Evolutionary conservation across 2,797 vertebrate species (phyloP), one percentile per base, ranked within the genome.

Genomic region (Prionace glauca): DNA sequence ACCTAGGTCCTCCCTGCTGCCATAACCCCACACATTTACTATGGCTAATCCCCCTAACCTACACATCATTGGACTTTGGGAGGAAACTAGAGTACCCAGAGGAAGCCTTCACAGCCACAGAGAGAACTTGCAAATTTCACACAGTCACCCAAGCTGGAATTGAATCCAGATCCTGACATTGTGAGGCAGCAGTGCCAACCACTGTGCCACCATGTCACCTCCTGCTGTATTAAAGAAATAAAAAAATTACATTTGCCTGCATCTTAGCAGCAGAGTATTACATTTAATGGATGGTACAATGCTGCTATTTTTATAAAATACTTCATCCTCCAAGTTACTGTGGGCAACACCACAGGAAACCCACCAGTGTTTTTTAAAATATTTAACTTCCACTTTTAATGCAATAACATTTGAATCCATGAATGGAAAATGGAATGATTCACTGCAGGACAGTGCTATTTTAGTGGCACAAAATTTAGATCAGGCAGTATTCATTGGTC

Each of bases 321-420:
- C 29, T 26, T 26, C 26, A 56, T 87, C 84, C 84, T 36, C 87
- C 26, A 62, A n/a, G 87, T 90, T 90, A 62, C 56, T 62, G 3
- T 90, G 29, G 29, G 29, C 11, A n/a, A 90, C 3, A 32, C 24
- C 26, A 60, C 56, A 65, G 79, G 56, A 90, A 90, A 62, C n/a
- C 86, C 86, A 88, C 50, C 60, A 14, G 56, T 62, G 26, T n/a
- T 62, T 12, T 60, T 90, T 90, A 92, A 92, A 92, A n/a, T 41
- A 92, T 92, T 67, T 92, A 90, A 67, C 87, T 92, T 67, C 90
- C 90, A 69, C n/a, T 69, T 92, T 36, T 41, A 92, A 69, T 3
- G 20, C 18, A n/a, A 41, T 26, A 36, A 22, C 9, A 41, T n/a
- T 92, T 92, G 65, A n/a, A 69, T 69, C 65, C 36, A 62, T 92